These are phyloP conservation scores for Siniperca scherzeri DNA, from an alignment of 2,797 vertebrate species.

Conservation along the genomic window DNA sequence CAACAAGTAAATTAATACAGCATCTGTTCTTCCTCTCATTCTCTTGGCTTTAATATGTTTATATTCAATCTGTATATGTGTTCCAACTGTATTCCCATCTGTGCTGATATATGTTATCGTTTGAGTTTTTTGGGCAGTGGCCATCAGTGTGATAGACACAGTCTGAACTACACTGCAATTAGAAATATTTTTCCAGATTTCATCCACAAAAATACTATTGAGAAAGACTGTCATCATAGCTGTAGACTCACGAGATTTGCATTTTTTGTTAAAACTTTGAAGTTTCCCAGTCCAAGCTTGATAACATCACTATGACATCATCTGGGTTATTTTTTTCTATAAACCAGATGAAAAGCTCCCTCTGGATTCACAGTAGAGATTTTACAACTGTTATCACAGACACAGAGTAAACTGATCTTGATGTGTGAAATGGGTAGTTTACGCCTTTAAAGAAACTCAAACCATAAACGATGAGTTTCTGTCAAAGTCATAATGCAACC, in stretches of 20 bases:
- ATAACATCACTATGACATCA: background rate
- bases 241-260: background rate
- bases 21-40: slow-evolving; percentile 79
- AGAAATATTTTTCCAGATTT: slow-evolving; percentile 42
- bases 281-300: background rate
- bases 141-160: slow-evolving; percentile 26
- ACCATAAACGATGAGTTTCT: background rate
- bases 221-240: background rate
- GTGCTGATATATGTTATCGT: slow-evolving; percentile 39
- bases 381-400: background rate
- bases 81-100: slow-evolving; percentile 71
- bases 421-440: background rate
- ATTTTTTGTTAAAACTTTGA: background rate
- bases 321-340: background rate
- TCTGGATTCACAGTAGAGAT: background rate
- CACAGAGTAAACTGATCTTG: background rate
- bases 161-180: slow-evolving; percentile 17
- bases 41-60: slow-evolving; percentile 75
- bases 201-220: slow-evolving; percentile 9
- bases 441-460: background rate
- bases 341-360: background rate
- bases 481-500: background rate
- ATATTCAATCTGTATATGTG: slow-evolving; percentile 60
- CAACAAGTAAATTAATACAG: slow-evolving; percentile 79
- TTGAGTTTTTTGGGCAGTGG: slow-evolving; percentile 28